Percentiles rank a stretch among this genome's conserved stretches.
Conservation (phyloP, 2,113 vertebrate species). For the Actinemys pallida region DNA sequence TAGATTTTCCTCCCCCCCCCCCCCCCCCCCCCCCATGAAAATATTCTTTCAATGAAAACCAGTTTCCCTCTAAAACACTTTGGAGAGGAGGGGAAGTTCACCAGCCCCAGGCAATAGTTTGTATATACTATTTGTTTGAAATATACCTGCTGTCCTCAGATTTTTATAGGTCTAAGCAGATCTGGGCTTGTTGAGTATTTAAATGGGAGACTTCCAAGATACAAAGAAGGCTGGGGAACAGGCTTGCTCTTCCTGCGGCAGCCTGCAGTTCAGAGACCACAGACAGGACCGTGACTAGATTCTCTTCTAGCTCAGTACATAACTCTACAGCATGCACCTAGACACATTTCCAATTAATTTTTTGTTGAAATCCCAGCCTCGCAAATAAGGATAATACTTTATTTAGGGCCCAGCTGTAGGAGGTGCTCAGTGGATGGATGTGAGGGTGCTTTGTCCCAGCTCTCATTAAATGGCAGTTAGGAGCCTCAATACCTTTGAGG, state of each 20-base stretch:
- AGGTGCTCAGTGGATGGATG: neutral
- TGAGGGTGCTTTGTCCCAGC: neutral
- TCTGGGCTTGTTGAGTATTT: neutral
- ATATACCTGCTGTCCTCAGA: neutral
- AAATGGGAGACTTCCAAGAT: neutral
- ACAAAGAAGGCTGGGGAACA: neutral
- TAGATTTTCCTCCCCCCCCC: neutral
- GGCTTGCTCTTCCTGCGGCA: neutral
- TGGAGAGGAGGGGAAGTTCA: neutral
- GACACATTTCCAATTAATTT: neutral
- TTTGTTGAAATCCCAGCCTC: neutral
- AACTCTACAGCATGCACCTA: fast-evolving
- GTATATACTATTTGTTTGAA: neutral
- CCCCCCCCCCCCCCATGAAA: neutral
- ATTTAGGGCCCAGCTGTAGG: neutral
- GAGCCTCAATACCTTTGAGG: too few species aligned
- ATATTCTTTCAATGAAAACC: neutral
- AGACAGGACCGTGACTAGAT: neutral
- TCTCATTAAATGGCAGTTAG: too few species aligned
- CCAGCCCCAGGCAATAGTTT: conserved; percentile 6
- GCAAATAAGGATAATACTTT: neutral
- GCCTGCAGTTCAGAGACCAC: neutral
- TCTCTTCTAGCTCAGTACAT: neutral
- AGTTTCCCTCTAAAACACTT: conserved; percentile 36
- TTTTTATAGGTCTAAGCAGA: neutral